phyloP scores from a whole-genome alignment of 2,797 vertebrate species.

The Dicrostonyx torquatus region DNA sequence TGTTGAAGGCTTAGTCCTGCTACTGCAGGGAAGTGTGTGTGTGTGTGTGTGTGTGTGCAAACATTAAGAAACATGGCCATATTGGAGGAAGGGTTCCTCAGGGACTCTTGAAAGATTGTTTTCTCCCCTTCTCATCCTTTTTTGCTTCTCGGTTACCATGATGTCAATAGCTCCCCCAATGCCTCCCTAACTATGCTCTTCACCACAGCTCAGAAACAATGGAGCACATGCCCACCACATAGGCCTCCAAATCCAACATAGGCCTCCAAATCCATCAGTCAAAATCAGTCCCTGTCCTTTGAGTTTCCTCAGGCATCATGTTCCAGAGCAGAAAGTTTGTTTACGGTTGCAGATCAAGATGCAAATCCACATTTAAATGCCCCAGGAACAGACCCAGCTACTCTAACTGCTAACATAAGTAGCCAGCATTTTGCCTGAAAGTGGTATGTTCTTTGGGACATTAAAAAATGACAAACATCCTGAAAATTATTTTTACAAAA shows the following conservation, averaged over 20 bases:
- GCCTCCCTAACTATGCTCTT: neutral
- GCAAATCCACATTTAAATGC: neutral
- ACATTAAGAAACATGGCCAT: neutral
- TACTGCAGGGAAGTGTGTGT: neutral
- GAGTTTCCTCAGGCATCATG: neutral
- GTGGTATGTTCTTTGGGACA: neutral
- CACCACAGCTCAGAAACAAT: neutral
- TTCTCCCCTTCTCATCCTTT: neutral
- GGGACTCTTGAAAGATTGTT: neutral
- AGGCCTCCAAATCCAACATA: neutral
- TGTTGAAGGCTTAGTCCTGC: neutral
- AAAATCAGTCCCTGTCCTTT: neutral
- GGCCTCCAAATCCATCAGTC: neutral
- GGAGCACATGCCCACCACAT: neutral
- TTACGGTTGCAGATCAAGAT: neutral
- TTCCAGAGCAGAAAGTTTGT: neutral
- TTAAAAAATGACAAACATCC: neutral
- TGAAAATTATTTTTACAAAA: neutral
- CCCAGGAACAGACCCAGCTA: neutral
- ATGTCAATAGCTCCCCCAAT: neutral
- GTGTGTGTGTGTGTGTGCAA: neutral
- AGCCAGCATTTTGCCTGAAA: neutral
- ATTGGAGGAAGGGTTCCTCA: neutral
- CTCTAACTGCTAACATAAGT: accelerated
- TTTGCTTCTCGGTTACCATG: neutral